Percentiles rank a stretch among this genome's conserved stretches.
These are phyloP conservation scores for Lateolabrax maculatus DNA, from an alignment of 2,797 vertebrate genomes.

Conservation along the genomic window DNA sequence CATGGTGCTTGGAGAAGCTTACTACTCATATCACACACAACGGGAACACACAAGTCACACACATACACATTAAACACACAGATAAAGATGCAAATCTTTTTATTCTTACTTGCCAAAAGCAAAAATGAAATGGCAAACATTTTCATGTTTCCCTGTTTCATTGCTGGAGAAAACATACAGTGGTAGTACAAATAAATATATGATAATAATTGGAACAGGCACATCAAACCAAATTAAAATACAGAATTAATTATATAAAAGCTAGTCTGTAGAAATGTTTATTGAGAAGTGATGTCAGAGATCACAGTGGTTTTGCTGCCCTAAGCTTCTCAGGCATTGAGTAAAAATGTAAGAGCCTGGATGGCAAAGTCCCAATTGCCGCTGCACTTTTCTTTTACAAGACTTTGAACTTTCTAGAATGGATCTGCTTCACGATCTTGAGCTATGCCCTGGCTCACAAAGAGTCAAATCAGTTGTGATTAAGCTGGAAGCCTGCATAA, in stretches of 20 bases:
- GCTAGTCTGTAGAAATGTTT: slow-evolving; percentile 10
- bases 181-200: too few relatives aligned
- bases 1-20: too few relatives aligned
- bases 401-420: slow-evolving; percentile 6
- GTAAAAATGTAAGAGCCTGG: slow-evolving; percentile 42
- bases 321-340: slow-evolving; percentile 18
- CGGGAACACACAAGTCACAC: too few relatives aligned
- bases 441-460: neutral
- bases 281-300: slow-evolving; percentile 27
- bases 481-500: slow-evolving; percentile 3
- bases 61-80: too few relatives aligned
- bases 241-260: slow-evolving; percentile 26
- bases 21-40: too few relatives aligned
- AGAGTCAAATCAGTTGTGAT: neutral
- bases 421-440: neutral
- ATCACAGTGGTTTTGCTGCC: slow-evolving; percentile 31
- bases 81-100: neutral
- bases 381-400: slow-evolving; percentile 1
- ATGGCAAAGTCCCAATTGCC: slow-evolving; percentile 40
- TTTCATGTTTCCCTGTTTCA: too few relatives aligned
- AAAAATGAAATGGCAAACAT: too few relatives aligned
- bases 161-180: too few relatives aligned
- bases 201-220: neutral
- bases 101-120: too few relatives aligned
- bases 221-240: slow-evolving; percentile 11